Evolutionary conservation across 2,797 vertebrate genomes (phyloP).

Genomic region (Hapalemur alaotrensis): DNA sequence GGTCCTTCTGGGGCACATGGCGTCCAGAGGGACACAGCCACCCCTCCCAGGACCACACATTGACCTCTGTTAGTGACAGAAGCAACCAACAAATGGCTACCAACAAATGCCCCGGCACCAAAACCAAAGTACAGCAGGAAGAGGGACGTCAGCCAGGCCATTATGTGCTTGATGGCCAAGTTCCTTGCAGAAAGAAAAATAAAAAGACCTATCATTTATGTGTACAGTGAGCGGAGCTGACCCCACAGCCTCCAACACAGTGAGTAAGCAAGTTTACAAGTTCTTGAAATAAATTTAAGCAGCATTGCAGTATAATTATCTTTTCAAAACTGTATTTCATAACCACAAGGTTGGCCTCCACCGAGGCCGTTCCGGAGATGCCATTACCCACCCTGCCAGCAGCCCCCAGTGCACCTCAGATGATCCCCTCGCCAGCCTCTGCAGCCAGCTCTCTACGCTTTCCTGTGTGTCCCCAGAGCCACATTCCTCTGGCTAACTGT

Average conservation of each 20-base stretch:
- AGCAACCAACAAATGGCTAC: neutral
- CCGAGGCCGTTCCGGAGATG: neutral
- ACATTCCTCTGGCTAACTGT: neutral
- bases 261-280: neutral
- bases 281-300: neutral
- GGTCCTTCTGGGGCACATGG: rapidly evolving
- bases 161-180: rapidly evolving
- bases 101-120: neutral
- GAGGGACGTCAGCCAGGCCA: too few species aligned
- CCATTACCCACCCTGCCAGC: neutral
- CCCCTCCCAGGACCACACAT: neutral
- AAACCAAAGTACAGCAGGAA: neutral
- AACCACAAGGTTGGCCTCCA: neutral
- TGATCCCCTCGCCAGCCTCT: rapidly evolving
- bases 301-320: neutral
- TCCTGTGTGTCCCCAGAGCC: neutral
- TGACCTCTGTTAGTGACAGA: neutral
- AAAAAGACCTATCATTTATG: neutral
- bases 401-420: neutral
- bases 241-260: neutral
- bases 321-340: neutral
- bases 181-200: neutral
- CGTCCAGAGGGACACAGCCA: neutral
- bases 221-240: neutral
- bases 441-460: neutral